A percentile compares a stretch with the other conserved stretches of the same genome.
These are phyloP conservation scores for Helicoverpa armigera DNA, from an alignment of 1,140 invertebrate species.

Conservation along the genomic window DNA sequence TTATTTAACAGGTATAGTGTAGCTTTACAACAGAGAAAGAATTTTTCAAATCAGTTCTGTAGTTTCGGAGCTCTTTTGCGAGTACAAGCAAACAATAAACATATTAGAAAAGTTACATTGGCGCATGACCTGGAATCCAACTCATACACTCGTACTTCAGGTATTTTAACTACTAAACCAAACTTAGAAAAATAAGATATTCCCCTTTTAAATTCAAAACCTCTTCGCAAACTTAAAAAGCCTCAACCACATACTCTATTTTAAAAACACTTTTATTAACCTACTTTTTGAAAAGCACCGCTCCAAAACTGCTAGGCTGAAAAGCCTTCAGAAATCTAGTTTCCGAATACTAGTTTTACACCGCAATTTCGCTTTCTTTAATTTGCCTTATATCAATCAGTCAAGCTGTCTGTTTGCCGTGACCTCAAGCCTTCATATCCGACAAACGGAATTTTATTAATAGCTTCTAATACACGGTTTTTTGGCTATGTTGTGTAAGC, in stretches of 20 bases:
- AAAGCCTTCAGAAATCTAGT: constrained; percentile 38
- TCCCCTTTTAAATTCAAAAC: no score
- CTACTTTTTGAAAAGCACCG: constrained; percentile 25
- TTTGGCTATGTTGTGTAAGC: background rate
- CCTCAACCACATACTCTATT: background rate
- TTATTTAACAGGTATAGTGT: no score
- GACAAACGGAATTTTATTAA: constrained; percentile 37
- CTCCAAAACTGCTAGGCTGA: constrained; percentile 8
- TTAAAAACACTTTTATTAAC: constrained; percentile 39
- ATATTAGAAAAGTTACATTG: no score
- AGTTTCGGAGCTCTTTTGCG: no score
- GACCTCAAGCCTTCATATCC: constrained; percentile 33
- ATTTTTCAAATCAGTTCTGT: no score
- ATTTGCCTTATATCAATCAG: constrained; percentile 54
- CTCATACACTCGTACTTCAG: no score
- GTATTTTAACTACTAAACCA: no score
- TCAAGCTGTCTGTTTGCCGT: constrained; percentile 44
- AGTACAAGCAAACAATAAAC: no score
- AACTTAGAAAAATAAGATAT: no score
- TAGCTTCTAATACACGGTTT: background rate
- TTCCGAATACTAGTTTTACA: constrained; percentile 25
- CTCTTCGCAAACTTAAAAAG: background rate
- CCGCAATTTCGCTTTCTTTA: constrained; percentile 54
- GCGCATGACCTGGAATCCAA: no score
- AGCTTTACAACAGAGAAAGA: no score